Conservation (phyloP, 2,797 vertebrate species). For the Rhinogobio ventralis region DNA sequence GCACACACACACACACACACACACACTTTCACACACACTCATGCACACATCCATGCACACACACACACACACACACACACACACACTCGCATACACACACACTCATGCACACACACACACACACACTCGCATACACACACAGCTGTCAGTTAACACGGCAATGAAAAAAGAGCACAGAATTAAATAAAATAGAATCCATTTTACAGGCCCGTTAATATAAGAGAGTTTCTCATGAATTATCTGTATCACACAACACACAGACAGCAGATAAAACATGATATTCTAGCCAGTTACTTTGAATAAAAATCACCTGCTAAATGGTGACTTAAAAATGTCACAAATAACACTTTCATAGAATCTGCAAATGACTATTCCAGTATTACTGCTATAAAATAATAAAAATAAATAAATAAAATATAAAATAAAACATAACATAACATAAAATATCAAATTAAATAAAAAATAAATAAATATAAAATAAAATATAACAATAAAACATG, state of each 20-base stretch:
- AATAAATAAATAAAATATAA: too few relatives aligned
- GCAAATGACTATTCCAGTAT: neutral
- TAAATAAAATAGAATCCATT: slow-evolving; percentile 67
- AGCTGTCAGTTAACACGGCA: slow-evolving; percentile 62
- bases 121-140: too few relatives aligned
- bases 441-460: too few relatives aligned
- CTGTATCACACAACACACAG: too few relatives aligned
- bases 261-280: neutral
- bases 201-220: slow-evolving; percentile 62
- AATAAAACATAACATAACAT: too few relatives aligned
- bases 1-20: slow-evolving; percentile 48
- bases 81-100: neutral
- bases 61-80: too few relatives aligned
- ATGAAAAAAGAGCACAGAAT: slow-evolving; percentile 43
- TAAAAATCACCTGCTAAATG: neutral
- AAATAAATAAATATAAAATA: too few relatives aligned
- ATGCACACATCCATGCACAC: too few relatives aligned
- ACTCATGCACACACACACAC: slow-evolving; percentile 38
- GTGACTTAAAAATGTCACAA: neutral
- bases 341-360: neutral
- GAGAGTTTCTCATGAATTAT: neutral
- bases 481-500: too few relatives aligned
- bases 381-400: neutral
- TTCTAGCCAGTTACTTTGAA: neutral
- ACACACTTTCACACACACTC: too few relatives aligned